Percentiles rank a stretch among this genome's conserved stretches.
These are phyloP conservation scores for Notechis scutatus DNA, from an alignment of 2,113 vertebrate genomes.

Conservation along the genomic window DNA sequence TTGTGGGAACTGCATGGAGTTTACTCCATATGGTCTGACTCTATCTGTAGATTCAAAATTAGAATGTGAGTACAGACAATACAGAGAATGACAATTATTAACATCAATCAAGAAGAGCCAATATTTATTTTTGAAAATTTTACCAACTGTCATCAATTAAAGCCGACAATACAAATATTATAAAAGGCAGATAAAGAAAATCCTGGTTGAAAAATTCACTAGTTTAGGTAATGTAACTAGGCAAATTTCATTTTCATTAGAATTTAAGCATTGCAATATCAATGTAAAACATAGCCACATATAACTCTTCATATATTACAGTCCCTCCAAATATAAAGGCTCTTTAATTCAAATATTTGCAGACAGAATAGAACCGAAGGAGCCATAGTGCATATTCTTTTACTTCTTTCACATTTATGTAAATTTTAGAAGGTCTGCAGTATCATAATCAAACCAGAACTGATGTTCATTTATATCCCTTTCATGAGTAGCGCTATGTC, in stretches of 20 bases:
- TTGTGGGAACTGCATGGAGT: neutral
- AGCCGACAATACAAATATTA: neutral
- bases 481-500: neutral
- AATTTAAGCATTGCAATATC: neutral
- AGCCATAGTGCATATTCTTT: neutral
- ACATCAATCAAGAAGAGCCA: neutral
- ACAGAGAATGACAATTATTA: neutral
- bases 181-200: neutral
- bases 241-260: neutral
- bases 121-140: neutral
- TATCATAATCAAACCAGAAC: neutral
- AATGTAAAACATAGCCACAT: neutral
- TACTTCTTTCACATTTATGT: neutral
- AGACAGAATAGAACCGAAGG: neutral
- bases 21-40: neutral
- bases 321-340: neutral
- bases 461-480: neutral
- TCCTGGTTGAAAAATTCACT: neutral
- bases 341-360: neutral
- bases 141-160: neutral
- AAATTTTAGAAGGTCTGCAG: neutral
- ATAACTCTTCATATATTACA: neutral
- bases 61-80: neutral
- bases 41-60: neutral
- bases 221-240: neutral